Evolutionary conservation across 2,888 invertebrate species (phyloP).

Genomic region (Cosmorhoe ocellata): DNA sequence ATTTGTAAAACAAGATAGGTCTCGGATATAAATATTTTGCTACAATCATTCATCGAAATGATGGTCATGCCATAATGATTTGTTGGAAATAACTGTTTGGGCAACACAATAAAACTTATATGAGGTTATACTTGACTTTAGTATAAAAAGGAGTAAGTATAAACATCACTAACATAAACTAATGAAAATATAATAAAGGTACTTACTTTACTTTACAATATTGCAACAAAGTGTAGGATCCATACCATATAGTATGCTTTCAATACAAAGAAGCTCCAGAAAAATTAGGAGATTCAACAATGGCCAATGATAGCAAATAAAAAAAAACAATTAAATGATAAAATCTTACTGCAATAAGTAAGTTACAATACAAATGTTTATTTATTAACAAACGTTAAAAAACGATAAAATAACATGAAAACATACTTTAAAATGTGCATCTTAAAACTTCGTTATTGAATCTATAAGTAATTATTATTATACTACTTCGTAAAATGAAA

Average conservation of each 20-base stretch:
- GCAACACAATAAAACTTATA: no score
- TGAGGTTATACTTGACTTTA: no score
- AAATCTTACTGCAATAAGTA: background rate
- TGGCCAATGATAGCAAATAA: constrained; percentile 15
- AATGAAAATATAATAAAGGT: constrained; percentile 40
- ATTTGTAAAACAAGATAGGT: no score
- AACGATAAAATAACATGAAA: constrained; percentile 13
- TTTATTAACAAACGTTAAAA: background rate
- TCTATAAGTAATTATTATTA: constrained; percentile 5
- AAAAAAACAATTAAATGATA: constrained; percentile 5
- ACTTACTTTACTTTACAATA: constrained; percentile 41
- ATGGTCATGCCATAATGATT: no score
- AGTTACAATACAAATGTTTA: background rate
- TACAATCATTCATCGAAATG: no score
- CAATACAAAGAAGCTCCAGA: constrained; percentile 34
- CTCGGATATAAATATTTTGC: no score
- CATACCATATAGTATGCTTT: constrained; percentile 40
- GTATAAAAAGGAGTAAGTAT: constrained; percentile 37
- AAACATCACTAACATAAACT: constrained; percentile 57
- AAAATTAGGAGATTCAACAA: constrained; percentile 24
- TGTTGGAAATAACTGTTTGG: no score
- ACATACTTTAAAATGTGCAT: constrained; percentile 20
- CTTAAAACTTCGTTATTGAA: constrained; percentile 16
- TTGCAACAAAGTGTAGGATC: constrained; percentile 47
- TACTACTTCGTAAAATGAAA: constrained; percentile 11